Base-by-base conservation (phyloP, 2,888 invertebrate genomes). In the Subacronicta megacephala region DNA sequence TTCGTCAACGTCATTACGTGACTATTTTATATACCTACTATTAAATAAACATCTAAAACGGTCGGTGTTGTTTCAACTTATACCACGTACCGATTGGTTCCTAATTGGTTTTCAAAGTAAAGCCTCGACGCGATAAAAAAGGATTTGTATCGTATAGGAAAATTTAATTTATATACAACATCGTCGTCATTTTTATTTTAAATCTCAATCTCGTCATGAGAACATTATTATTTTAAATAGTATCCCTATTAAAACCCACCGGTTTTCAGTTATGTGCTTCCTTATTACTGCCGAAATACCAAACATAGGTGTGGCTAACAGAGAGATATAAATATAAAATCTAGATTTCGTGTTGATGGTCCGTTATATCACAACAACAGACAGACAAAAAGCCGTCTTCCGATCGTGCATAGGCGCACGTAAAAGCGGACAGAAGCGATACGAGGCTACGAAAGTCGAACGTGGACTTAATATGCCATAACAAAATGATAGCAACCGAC, bases 1-100 rank as follows among this genome's bases (percentile, higher is more conserved):
- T 54, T 68, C 60, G 72, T 63, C 65, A 63, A 71, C 68, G 70
- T 63, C 52, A 74, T 82, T 85, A 86, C 84, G 82, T 84, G 85
- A 75, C 67, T 64, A 72, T 79, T 80, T 77, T 72, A 76, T 80
- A 81, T 82, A 73, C 76, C 70, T 82, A 74, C 67, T 61, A 75
- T 72, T 70, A 46, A 65, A 67, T 72, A 73, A 76, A 63, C 47
- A 16, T 61, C 64, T 74, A 68, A 78, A 81, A 77, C 51, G 44
- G 62, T 70, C 53, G 55, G 57, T 66, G 63, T 72, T 77, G 70
- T 64, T 63, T 66, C 46, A 68, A 71, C 66, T 82, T 79, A 80
- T 73, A 81, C 81, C 84, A 86, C 83, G 82, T 84, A 81, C 63
- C 61, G 58, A 72, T 77, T 63, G 55, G 61, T 62, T 74, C 45